Evolutionary conservation across 2,797 vertebrate genomes (phyloP), one percentile per base, ranked within the genome.

Genomic region (Artibeus jamaicensis): DNA sequence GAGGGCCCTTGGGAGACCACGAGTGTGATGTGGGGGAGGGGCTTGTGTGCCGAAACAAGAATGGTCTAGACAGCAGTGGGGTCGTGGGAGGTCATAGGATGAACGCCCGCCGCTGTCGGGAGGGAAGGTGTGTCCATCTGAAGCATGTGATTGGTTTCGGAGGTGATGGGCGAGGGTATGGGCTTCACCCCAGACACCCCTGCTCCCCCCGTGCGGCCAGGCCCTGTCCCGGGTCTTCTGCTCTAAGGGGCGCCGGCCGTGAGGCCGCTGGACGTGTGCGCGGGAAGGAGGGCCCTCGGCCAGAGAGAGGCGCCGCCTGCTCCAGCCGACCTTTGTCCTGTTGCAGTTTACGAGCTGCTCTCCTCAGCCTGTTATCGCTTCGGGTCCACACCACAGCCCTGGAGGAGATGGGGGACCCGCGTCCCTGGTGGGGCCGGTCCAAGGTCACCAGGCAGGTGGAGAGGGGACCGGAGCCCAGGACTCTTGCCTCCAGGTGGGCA

Each of bases 331-430:
- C 96, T 96, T 95, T 42, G 96, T 42, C 86, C 95, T 5, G 48
- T 55, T 74, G 48, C 48, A 2, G 55, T 88, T 96, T 96, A 92
- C 37, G 77, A 77, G 86, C 48, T 6, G 18, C 59, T 65, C 74
- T 87, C 92, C 76, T 93, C 68, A 55, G n/a, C 46, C 68, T 37
- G 18, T 59, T 91, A 92, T 94, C 93, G 65, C 62, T n/a, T 9
- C 34, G n/a, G 5, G 68, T 46, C 83, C 15, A 0, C 73, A 84
- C 87, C 71, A 34, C 37, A 73, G 91, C 44, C 37, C 59, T 6
- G 1, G 73, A 93, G 65, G 68, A 87, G 93, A 48, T 19, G 71
- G 46, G 46, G 48, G 62, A 50, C 71, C 22, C 37, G 5, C 24
- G 34, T 48, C 44, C 59, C 93, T 32, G 67, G 14, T 3, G 70